Percentiles rank a stretch among this genome's conserved stretches.
Conservation (phyloP, 2,113 vertebrate species). For the Phocoena phocoena region DNA sequence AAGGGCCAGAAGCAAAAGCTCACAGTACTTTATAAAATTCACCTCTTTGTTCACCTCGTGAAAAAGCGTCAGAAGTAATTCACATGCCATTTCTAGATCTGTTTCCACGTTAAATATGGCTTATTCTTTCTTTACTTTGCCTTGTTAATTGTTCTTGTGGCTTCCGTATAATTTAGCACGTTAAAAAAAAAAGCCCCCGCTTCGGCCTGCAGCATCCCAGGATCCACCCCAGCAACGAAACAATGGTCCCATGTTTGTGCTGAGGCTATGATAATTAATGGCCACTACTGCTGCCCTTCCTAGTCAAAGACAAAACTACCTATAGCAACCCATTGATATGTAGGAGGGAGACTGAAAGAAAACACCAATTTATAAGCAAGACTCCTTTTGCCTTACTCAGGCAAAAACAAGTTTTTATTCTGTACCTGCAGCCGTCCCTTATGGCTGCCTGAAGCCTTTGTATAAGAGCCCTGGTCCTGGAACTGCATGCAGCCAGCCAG, state of each 20-base stretch:
- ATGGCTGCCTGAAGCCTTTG: background rate
- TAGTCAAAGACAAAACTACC: background rate
- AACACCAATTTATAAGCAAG: background rate
- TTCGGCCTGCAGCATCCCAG: background rate
- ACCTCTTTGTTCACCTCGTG: background rate
- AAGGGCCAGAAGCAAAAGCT: background rate
- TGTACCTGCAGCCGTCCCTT: background rate
- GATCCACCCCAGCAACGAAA: background rate
- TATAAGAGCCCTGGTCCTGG: background rate
- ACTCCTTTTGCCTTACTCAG: background rate
- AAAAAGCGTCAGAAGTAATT: background rate
- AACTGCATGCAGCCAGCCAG: accelerated
- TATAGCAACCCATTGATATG: background rate
- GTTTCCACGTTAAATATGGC: background rate
- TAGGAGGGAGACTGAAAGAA: background rate
- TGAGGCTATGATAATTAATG: accelerated
- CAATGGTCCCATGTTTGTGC: background rate
- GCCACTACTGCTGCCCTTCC: background rate
- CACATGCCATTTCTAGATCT: background rate
- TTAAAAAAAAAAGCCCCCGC: background rate
- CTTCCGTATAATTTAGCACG: background rate
- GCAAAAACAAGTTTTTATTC: background rate
- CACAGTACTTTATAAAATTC: background rate
- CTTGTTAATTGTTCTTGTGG: background rate
- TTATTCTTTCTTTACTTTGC: background rate